phyloP scores from a whole-genome alignment of 2,113 vertebrate species.

The Gobio gobio region DNA sequence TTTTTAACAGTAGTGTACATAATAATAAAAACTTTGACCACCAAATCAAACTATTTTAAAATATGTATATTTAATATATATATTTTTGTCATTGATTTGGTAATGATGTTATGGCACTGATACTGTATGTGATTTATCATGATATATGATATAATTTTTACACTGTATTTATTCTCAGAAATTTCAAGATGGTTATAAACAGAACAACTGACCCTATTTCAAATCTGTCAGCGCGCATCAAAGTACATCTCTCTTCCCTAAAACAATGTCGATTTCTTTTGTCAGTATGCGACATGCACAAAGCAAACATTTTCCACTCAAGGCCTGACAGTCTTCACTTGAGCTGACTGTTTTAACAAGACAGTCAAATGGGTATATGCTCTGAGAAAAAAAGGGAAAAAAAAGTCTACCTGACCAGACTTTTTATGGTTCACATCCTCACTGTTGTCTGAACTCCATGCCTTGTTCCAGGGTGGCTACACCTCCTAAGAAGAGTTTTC shows the following conservation, averaged over 20 bases:
- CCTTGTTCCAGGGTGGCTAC: background rate
- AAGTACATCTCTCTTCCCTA: slow-evolving; percentile 2
- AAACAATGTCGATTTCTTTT: slow-evolving; percentile 16
- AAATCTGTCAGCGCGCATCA: background rate
- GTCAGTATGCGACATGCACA: slow-evolving; percentile 10
- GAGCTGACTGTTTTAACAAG: background rate
- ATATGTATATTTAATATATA: too few species aligned
- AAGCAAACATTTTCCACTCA: background rate
- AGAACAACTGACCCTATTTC: slow-evolving; percentile 2
- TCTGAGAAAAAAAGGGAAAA: background rate
- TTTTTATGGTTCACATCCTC: background rate
- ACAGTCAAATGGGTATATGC: slow-evolving; percentile 6
- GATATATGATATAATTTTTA: background rate
- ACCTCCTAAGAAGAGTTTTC: background rate
- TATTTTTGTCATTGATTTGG: too few species aligned
- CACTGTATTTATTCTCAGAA: background rate
- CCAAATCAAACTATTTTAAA: too few species aligned
- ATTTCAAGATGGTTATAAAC: background rate
- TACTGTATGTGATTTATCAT: background rate
- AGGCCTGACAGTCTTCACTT: background rate
- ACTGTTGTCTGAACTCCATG: slow-evolving; percentile 7
- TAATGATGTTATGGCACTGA: background rate
- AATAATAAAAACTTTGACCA: too few species aligned
- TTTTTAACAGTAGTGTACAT: too few species aligned
- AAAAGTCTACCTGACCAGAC: slow-evolving; percentile 5